These are phyloP conservation scores for Coenonympha glycerion DNA, from an alignment of 2,888 invertebrate species.

Conservation along the genomic window DNA sequence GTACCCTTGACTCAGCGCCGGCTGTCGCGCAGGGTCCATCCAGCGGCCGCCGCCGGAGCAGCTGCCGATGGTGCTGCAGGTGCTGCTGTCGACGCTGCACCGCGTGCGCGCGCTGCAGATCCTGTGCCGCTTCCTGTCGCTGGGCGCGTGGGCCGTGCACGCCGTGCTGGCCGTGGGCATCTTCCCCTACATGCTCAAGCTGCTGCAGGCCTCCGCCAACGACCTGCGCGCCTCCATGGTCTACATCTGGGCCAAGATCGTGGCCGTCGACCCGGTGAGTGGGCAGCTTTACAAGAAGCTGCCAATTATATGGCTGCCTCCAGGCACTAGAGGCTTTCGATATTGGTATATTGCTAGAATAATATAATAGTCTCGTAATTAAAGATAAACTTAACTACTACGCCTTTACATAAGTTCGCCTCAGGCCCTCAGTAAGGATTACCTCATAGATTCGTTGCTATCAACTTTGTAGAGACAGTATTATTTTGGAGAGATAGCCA, in stretches of 20 bases:
- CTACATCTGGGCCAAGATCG: slow-evolving; percentile 99
- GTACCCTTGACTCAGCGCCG: too few relatives aligned
- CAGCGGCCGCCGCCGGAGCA: slow-evolving; percentile 84
- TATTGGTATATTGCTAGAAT: too few relatives aligned
- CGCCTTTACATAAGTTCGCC: too few relatives aligned
- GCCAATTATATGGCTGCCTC: too few relatives aligned
- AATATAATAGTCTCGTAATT: too few relatives aligned
- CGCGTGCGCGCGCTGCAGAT: slow-evolving; percentile 95
- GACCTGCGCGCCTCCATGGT: slow-evolving; percentile 95
- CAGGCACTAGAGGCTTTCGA: too few relatives aligned
- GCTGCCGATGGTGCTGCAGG: slow-evolving; percentile 97
- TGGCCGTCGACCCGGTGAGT: slow-evolving; percentile 94
- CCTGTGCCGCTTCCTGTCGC: slow-evolving; percentile 93
- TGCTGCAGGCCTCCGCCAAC: slow-evolving; percentile 94
- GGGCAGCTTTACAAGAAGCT: too few relatives aligned
- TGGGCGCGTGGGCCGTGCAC: slow-evolving; percentile 92
- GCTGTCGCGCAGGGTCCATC: neutral
- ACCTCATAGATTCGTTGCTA: too few relatives aligned
- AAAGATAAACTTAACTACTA: too few relatives aligned
- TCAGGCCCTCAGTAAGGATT: too few relatives aligned
- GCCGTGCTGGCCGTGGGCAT: slow-evolving; percentile 97
- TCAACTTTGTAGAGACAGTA: too few relatives aligned
- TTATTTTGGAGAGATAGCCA: too few relatives aligned
- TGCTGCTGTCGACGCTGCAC: slow-evolving; percentile 83
- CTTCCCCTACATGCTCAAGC: slow-evolving; percentile 97